Conservation (phyloP, 2,113 vertebrate genomes). For the Megaleporinus macrocephalus region DNA sequence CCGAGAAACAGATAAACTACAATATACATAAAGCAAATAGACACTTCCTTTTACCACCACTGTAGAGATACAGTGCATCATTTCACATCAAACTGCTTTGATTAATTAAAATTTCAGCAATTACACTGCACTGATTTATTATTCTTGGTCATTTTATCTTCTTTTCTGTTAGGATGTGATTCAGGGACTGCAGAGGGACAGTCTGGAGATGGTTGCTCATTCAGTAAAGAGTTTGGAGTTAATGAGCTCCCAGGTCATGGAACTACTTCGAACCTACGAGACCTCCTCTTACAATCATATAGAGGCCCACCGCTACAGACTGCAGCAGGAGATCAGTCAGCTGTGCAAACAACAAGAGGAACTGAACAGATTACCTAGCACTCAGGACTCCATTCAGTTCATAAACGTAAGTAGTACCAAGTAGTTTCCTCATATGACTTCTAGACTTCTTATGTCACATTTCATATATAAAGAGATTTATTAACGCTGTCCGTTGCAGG, state of each 20-base stretch:
- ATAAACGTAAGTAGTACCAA: constrained; percentile 65
- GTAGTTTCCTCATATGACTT: not conserved
- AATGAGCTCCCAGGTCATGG: constrained; percentile 61
- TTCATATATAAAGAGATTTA: not conserved
- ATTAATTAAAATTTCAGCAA: too few relatives aligned
- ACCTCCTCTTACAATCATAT: constrained; percentile 50
- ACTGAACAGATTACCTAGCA: constrained; percentile 61
- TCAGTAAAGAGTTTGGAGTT: constrained; percentile 58
- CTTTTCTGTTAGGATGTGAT: constrained; percentile 57
- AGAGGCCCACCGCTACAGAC: constrained; percentile 60
- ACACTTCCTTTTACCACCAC: too few relatives aligned
- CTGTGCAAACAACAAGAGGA: constrained; percentile 67
- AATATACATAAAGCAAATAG: too few relatives aligned
- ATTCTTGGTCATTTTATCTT: not conserved
- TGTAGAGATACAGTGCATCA: too few relatives aligned
- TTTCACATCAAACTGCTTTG: too few relatives aligned
- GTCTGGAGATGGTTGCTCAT: constrained; percentile 62
- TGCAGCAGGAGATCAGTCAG: constrained; percentile 71
- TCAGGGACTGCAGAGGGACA: constrained; percentile 70
- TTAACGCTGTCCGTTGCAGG: constrained; percentile 52
- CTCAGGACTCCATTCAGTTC: constrained; percentile 70
- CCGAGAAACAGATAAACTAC: too few relatives aligned
- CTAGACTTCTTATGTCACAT: not conserved
- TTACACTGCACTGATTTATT: not conserved
- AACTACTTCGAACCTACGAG: constrained; percentile 67